Base-by-base conservation (phyloP, 2,888 invertebrate species). In the Dromius quadrimaculatus region DNA sequence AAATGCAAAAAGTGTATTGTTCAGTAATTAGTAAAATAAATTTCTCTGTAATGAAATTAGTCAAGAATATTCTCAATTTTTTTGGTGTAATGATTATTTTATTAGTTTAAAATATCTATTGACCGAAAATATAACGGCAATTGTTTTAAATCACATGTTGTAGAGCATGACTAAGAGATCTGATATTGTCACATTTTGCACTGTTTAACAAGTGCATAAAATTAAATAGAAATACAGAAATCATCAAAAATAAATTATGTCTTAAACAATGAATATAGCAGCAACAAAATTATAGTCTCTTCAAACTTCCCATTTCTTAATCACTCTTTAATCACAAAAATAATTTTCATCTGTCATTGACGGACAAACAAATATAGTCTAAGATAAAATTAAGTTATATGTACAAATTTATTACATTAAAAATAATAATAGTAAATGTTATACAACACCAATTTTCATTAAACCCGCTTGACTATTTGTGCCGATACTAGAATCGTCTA, bases 401-500 rank as follows among this genome's bases (percentile, higher is more conserved):
- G 57, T 66, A 66, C 66, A 66, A 57, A 19, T 57, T 54, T 54
- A 54, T 47, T 68, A 59, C 32, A 59, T 68, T 47, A 13, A 57
- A 59, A 65, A 54, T 41, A 41, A 65, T 45, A 50, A 69, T 61
- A 70, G 50, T 62, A 57, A 50, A 32, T 50, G 66, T 81, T 75
- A 83, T 59, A 83, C 83, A 72, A 84, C 85, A 72, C 84, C 83
- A 76, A 86, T 83, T 81, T 89, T 89, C 75, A 90, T 86, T 65
- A 90, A 83, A 74, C 89, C 89, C 19, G 87, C 87, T 78, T 90
- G 90, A 77, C 90, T 90, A 75, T 86, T 88, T 73, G 88, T 87
- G 72, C 89, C 89, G 75, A 90, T 85, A 77, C 88, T 89, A 32
- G 90, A 88, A 74, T 90, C 91, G 78, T 93, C 93, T 75, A 94